These are phyloP conservation scores for Tholera decimalis DNA, from an alignment of 2,888 invertebrate genomes.

Conservation along the genomic window DNA sequence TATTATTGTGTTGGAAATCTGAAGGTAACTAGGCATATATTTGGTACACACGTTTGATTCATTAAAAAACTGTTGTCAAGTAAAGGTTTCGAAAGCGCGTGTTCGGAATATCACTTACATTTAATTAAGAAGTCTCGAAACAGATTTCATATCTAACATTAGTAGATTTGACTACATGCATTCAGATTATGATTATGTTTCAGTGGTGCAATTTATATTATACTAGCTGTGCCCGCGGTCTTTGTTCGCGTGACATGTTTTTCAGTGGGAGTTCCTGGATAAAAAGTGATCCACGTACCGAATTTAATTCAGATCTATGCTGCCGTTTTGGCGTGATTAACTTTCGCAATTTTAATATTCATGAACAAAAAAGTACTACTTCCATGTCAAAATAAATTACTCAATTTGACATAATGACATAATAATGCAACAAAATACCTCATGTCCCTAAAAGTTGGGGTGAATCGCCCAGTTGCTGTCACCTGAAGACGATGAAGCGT, in stretches of 20 bases:
- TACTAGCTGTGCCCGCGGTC: too few species aligned
- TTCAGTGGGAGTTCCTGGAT: too few species aligned
- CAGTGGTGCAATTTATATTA: too few species aligned
- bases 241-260: too few species aligned
- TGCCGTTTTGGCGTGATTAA: too few species aligned
- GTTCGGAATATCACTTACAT: not conserved
- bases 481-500: conserved; percentile 81
- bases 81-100: not conserved
- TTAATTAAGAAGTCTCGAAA: not conserved
- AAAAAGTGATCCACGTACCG: too few species aligned
- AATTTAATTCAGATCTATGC: too few species aligned
- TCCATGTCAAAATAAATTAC: conserved; percentile 42
- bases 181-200: too few species aligned
- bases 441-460: conserved; percentile 53
- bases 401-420: conserved; percentile 13
- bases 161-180: too few species aligned
- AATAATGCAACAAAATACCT: conserved; percentile 34
- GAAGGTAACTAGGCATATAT: not conserved
- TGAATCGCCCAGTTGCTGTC: conserved; percentile 60
- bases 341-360: too few species aligned
- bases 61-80: not conserved
- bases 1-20: conserved; percentile 17
- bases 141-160: too few species aligned
- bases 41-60: not conserved
- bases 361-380: not conserved